phyloP scores from a whole-genome alignment of 1,140 invertebrate species.

The Penaeus indicus region DNA sequence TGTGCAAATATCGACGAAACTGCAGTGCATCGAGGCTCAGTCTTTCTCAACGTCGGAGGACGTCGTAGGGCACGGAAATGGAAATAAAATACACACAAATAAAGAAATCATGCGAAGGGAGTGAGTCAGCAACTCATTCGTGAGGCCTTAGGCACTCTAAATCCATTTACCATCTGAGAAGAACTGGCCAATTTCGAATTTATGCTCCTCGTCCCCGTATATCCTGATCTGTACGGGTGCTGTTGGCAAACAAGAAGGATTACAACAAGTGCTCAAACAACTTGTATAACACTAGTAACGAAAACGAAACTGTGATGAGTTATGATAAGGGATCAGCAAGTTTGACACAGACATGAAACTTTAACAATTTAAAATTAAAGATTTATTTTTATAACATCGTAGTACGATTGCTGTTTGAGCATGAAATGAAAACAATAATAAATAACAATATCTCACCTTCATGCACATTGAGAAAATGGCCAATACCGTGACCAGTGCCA shows the following conservation, averaged over 20 bases:
- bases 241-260: constrained; percentile 28
- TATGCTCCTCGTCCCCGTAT: constrained; percentile 62
- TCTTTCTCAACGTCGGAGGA: too few species aligned
- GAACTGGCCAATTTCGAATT: constrained; percentile 63
- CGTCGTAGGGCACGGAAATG: neutral
- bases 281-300: too few species aligned
- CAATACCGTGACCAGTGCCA: constrained; percentile 97
- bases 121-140: neutral
- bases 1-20: too few species aligned
- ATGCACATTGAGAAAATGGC: constrained; percentile 96
- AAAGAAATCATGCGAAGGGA: neutral
- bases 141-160: neutral
- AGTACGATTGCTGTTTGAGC: too few species aligned
- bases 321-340: neutral
- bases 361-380: neutral
- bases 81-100: neutral
- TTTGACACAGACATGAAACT: neutral
- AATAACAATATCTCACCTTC: constrained; percentile 76
- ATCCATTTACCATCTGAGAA: constrained; percentile 65
- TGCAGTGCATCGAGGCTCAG: too few species aligned
- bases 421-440: neutral
- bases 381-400: too few species aligned
- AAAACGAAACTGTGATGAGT: neutral
- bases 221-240: constrained; percentile 64
- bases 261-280: neutral